Percentiles rank a stretch among this genome's conserved stretches.
phyloP scores from a whole-genome alignment of 2,888 invertebrate species.

The Julus scanicus region DNA sequence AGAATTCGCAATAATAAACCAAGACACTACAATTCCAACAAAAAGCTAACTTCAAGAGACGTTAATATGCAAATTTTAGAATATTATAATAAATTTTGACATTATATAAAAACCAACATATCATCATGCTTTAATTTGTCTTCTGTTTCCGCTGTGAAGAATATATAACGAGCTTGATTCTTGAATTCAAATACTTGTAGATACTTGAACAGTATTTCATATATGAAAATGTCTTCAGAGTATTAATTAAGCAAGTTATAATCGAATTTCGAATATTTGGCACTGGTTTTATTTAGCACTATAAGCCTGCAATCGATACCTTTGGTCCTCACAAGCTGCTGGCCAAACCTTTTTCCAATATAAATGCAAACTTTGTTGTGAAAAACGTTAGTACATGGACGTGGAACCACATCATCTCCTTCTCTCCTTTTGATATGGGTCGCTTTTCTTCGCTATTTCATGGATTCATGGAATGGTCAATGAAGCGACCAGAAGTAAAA shows the following conservation, averaged over 20 bases:
- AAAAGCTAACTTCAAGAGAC: too few relatives aligned
- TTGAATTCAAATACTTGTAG: too few relatives aligned
- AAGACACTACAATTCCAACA: too few relatives aligned
- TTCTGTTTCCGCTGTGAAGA: too few relatives aligned
- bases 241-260: background rate
- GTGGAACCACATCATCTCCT: background rate
- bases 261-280: background rate
- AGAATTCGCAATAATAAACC: too few relatives aligned
- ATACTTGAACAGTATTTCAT: too few relatives aligned
- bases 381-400: background rate
- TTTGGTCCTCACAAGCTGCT: background rate
- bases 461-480: constrained; percentile 51
- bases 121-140: too few relatives aligned
- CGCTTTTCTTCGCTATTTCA: constrained; percentile 46
- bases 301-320: background rate
- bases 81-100: too few relatives aligned
- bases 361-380: constrained; percentile 17
- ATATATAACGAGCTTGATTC: too few relatives aligned
- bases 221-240: too few relatives aligned
- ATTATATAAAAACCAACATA: too few relatives aligned
- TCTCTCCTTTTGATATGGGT: constrained; percentile 1
- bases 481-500: constrained; percentile 50
- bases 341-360: constrained; percentile 4
- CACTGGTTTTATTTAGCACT: background rate
- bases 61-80: too few relatives aligned